Base-by-base conservation (phyloP, 2,888 invertebrate genomes). In the Cosmopolites sordidus region DNA sequence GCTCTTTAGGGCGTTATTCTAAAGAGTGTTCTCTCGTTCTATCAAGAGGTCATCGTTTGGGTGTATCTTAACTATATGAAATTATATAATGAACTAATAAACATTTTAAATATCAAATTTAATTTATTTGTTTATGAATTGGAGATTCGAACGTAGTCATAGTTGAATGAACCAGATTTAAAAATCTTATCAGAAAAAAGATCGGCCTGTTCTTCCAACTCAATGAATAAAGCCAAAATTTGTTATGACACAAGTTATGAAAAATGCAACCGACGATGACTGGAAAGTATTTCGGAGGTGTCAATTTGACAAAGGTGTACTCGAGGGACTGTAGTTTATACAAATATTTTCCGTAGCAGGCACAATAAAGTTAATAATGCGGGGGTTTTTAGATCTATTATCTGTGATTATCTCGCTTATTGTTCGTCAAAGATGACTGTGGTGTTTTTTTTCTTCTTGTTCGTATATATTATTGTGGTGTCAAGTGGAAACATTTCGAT, bases 191-290 rank as follows among this genome's bases (percentile, higher is more conserved):
- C 48, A 41, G 22, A 40, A 45, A 52, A 37, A 37, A 49, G 51
- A 51, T 51, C 39, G 27, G 16, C 15, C 29, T 30, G 16, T 60
- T 62, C 62, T 59, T 64, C 61, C 59, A 56, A 59, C 56, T 61
- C 61, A 62, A 63, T 65, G 64, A 64, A 65, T 64, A 60, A 59
- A 51, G 62, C 62, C 60, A 60, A 65, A 66, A 66, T 66, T 64
- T 66, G 65, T 66, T 66, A 64, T 66, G 65, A 66, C 66, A 64
- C 56, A 61, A 60, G 58, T 64, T 64, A 64, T 65, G 65, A 65
- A 66, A 66, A 64, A 63, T 66, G 64, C 65, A 63, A 65, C 61
- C 60, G 59, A 64, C 47, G 64, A 66, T 66, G 66, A 66, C 66
- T 66, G 56, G 65, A 60, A 60, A 62, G 30, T 62, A 64, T 66